Evolutionary conservation across 2,888 invertebrate species (phyloP).

Genomic region (Caenorhabditis sp.): DNA sequence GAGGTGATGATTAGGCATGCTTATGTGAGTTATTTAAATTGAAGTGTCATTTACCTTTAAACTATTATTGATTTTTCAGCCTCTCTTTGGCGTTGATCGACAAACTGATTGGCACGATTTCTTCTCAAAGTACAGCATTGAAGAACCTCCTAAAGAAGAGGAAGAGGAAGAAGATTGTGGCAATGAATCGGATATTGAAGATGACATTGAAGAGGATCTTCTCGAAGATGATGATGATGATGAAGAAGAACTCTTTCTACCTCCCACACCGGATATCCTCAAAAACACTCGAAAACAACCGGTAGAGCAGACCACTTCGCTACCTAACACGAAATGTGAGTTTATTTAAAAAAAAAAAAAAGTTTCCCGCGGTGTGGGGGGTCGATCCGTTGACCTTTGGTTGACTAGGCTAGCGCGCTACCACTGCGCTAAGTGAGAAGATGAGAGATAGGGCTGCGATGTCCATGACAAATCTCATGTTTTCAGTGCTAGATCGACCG

Average conservation of each 20-base stretch:
- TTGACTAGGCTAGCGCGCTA: too few relatives aligned
- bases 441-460: too few relatives aligned
- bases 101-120: conserved; percentile 62
- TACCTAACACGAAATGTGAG: conserved; percentile 37
- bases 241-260: conserved; percentile 53
- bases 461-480: not conserved
- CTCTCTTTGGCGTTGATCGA: conserved; percentile 60
- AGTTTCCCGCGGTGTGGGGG: not conserved
- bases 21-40: conserved; percentile 56
- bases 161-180: conserved; percentile 44
- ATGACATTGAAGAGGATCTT: conserved; percentile 38
- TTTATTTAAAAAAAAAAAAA: not conserved
- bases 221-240: conserved; percentile 55
- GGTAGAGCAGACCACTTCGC: conserved; percentile 33
- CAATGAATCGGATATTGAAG: conserved; percentile 49
- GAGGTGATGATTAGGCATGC: conserved; percentile 75
- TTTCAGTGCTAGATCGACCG: not conserved
- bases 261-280: conserved; percentile 62
- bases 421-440: too few relatives aligned
- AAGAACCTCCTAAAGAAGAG: conserved; percentile 57
- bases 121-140: conserved; percentile 61
- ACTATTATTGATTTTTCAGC: conserved; percentile 38
- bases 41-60: too few relatives aligned
- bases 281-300: conserved; percentile 48
- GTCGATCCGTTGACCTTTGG: too few relatives aligned